Base-by-base conservation (phyloP, 1,140 invertebrate species). In the Bombus huntii region DNA sequence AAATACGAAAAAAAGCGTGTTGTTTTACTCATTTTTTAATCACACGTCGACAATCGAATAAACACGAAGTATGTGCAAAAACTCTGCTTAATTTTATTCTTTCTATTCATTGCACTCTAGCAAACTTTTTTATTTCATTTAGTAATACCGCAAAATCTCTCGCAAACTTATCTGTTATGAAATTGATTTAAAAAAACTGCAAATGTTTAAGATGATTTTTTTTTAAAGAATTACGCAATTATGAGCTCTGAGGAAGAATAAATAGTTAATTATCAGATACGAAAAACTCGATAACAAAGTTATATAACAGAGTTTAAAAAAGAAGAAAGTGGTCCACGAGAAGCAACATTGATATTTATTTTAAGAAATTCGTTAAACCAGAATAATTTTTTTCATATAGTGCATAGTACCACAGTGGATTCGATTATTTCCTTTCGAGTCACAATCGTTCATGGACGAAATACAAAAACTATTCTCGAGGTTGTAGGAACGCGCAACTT, bases 401-500 rank as follows among this genome's bases (percentile, higher is more conserved):
- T 4, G 34, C 22, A 37, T 10, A 34, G 28, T 76, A 3, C 62
- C 34, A 34, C 44, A 28, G 39, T 68, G 37, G 62, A 57, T 77
- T 57, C 65, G 44, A 70, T 31, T 68, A 78, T 70, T 31, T 78
- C 34, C 34, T 70, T 70, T 70, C 65, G 22, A 78, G 18, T 15
- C 74, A 3, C n/a, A 18, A 28, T 57, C 37, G 34, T 77, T 78
- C 74, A 78, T 15, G 74, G 81, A n/a, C 31, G 37, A 83, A 78
- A 78, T 83, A 25, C 34, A 83, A 83, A 83, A 83, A 83, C 59
- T 66, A 1, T 66, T 47, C 31, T 42, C 73, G 81, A 83, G 81
- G 62, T 77, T 77, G 25, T 18, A 9, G n/a, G 39, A 47, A 42
- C 80, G 42, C 12, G 10, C 15, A 22, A 62, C 44, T 68, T 83